Base-by-base conservation (phyloP, 2,888 invertebrate species). In the Rhaphigaster nebulosa region DNA sequence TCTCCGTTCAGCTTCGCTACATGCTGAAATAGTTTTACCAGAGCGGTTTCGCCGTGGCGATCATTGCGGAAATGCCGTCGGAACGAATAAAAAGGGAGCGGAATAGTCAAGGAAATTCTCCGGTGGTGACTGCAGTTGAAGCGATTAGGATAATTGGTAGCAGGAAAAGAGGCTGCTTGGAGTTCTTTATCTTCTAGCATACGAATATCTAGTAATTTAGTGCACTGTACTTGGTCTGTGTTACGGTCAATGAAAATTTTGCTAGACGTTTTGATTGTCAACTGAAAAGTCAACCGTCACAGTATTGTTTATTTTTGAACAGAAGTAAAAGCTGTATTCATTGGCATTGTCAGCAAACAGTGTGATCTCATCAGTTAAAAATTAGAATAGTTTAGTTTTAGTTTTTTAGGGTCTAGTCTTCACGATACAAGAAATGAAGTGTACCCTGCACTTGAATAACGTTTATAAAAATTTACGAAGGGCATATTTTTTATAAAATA, bases 81-180 rank as follows among this genome's bases (percentile, higher is more conserved):
- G 29, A 8, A 76, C 1, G 70, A 38, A 38, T 38, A 38, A 76
- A 76, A 76, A 76, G 38, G 34, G 70, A 6, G 38, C 38, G 70
- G 29, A 6, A 65, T 29, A 65, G 29, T 8, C 23, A 0, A 41
- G 41, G 84, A 84, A 84, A 84, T 84, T 84, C 84, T 45, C 50
- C n/a, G n/a, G 13, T 45, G 45, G 20, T 45, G 45, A 41, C n/a
- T 45, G 18, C 84, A 26, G 84, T n/a, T n/a, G 45, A 45, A 50
- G 41, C 45, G 84, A 84, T 84, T 84, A 84, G n/a, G 41, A 45
- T 84, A 84, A 84, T 84, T 84, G 45, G 45, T 84, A n/a, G 8
- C n/a, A 6, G 84, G 84, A 84, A 84, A 26, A 8, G 84, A n/a
- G 34, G 38, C 65, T 76, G 3, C 34, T 23, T 38, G 20, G 5